A percentile compares a stretch with the other conserved stretches of the same genome.
Conservation (phyloP, 2,797 vertebrate genomes). For the Tenualosa thibaudeaui region DNA sequence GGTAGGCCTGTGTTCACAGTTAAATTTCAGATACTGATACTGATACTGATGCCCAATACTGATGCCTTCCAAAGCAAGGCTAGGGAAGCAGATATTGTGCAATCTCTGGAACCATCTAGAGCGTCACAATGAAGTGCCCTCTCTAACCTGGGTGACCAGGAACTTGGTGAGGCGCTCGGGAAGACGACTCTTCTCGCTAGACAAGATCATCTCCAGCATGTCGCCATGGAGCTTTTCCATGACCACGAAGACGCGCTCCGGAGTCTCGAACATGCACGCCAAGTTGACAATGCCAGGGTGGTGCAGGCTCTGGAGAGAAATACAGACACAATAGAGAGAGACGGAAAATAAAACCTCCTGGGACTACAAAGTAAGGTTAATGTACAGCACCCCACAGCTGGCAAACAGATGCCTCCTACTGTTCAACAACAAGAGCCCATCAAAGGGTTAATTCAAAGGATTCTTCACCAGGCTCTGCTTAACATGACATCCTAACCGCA, state of each 20-base stretch:
- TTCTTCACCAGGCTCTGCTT: slow-evolving; percentile 2
- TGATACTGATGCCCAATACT: background rate
- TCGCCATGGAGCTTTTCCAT: slow-evolving; percentile 99
- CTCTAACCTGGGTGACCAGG: slow-evolving; percentile 95
- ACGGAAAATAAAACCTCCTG: background rate
- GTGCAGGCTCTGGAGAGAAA: slow-evolving; percentile 73
- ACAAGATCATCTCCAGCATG: slow-evolving; percentile 98
- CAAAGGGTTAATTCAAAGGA: slow-evolving; percentile 5
- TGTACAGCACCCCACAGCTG: slow-evolving; percentile 1
- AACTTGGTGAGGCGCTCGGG: slow-evolving; percentile 96
- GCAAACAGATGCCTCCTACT: slow-evolving; percentile 20
- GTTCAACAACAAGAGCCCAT: slow-evolving; percentile 1
- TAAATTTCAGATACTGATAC: background rate
- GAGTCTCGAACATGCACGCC: slow-evolving; percentile 99
- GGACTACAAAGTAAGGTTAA: slow-evolving; percentile 22
- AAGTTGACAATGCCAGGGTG: slow-evolving; percentile 84
- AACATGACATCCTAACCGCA: slow-evolving; percentile 22
- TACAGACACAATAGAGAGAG: background rate
- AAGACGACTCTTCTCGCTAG: slow-evolving; percentile 94
- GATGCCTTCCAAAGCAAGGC: background rate
- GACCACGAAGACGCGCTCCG: slow-evolving; percentile 94
- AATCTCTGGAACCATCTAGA: no score
- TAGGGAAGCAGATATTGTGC: background rate
- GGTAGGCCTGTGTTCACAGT: background rate
- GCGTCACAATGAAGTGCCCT: slow-evolving; percentile 38